Conservation (phyloP, 2,113 vertebrate species). For the Pheucticus melanocephalus region DNA sequence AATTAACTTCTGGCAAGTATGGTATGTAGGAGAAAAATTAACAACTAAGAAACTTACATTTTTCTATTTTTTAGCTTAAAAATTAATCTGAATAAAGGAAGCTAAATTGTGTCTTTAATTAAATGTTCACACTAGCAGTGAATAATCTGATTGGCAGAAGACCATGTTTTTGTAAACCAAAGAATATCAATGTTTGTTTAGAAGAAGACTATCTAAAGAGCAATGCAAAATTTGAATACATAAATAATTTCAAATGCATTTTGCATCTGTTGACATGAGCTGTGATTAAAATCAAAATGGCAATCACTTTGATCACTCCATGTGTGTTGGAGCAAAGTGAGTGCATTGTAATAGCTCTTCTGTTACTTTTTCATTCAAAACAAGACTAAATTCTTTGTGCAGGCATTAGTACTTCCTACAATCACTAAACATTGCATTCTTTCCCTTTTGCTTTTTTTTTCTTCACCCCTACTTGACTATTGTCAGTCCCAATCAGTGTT, state of each 20-base stretch:
- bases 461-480: too few species aligned
- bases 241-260: neutral
- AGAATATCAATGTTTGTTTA: neutral
- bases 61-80: neutral
- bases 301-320: neutral
- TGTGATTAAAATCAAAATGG: neutral
- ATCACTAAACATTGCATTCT: neutral
- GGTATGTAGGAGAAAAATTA: neutral
- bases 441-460: neutral
- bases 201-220: neutral
- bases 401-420: neutral
- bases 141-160: neutral
- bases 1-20: neutral
- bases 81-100: neutral
- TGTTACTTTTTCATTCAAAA: neutral
- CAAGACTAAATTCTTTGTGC: neutral
- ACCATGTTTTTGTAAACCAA: neutral
- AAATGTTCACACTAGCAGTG: neutral
- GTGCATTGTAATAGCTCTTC: neutral
- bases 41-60: neutral
- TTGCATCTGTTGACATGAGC: neutral
- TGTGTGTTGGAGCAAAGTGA: neutral
- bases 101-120: neutral
- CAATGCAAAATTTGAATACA: neutral
- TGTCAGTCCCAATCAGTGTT: neutral